Base-by-base conservation (phyloP, 2,888 invertebrate genomes). In the Acanthosepion pharaonis region DNA sequence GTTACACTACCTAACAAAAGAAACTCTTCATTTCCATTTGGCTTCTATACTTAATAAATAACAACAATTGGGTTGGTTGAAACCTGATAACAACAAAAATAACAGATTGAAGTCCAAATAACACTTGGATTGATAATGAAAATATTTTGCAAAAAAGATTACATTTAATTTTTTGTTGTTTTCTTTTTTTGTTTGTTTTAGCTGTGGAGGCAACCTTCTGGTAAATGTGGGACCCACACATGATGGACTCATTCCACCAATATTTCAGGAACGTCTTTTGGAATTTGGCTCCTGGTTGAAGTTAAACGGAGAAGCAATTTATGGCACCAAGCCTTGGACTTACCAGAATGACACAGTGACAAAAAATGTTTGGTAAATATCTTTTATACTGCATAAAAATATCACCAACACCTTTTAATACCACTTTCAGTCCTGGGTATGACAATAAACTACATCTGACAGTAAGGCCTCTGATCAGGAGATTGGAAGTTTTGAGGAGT, bases 201-300 rank as follows among this genome's bases (percentile, higher is more conserved):
- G 97, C 95, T 97, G 97, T 95, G 97, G 97, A 48, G 98, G 98
- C 1, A 99, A 99, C 97, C 98, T 98, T 49, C 97, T 99, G 23
- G 98, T 99, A 96, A 99, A 99, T 97, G 98, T 99, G 9, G 99
- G 99, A 0, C 99, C 99, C 48, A 99, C 99, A 0, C 98, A 98
- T 97, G 98, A 99, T 96, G 99, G 99, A 9, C 98, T 98, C 20
- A 99, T 99, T 95, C 97, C 98, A 9, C 98, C 99, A 0, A 98
- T 99, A 96, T 99, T 98, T 97, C 98, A 99, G 97, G 99, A 99
- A 97, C 98, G 99, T 91, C 98, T 99, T 0, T 97, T 98, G n/a
- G 98, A 98, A 96, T 98, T 99, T 96, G 99, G 99, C 6, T 94
- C 96, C n/a, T 99, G 99, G 99, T 97, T 99, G n/a, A 96, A 97